These are phyloP conservation scores for Embidobia sp. DNA, from an alignment of 2,888 invertebrate species.

Conservation along the genomic window DNA sequence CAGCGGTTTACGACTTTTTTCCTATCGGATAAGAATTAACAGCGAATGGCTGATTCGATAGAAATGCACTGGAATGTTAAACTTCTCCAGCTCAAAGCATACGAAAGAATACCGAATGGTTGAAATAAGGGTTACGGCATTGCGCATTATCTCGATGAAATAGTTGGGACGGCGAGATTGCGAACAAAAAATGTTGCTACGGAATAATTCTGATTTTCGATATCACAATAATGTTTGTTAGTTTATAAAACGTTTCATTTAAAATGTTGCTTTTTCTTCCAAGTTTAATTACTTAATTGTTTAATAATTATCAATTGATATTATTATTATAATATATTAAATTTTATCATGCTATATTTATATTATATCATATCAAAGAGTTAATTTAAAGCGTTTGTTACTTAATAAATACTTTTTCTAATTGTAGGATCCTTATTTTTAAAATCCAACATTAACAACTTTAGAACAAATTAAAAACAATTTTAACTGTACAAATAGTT, in stretches of 20 bases:
- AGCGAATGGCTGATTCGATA: conserved; percentile 34
- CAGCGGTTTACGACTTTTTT: conserved; percentile 20
- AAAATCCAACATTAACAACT: no score
- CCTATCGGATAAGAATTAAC: conserved; percentile 33
- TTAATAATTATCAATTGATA: no score
- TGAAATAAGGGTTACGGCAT: conserved; percentile 22
- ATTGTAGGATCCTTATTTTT: no score
- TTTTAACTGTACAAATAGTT: no score
- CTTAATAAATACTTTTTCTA: no score
- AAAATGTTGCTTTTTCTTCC: no score
- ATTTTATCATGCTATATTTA: no score
- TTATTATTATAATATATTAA: no score
- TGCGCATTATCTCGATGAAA: conserved; percentile 20
- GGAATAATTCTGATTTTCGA: conserved; percentile 16
- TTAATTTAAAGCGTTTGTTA: no score
- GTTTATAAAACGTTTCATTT: not conserved
- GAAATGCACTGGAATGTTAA: conserved; percentile 44
- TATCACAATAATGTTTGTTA: not conserved
- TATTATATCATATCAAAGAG: no score
- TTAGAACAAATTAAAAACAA: no score
- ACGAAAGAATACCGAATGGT: conserved; percentile 36
- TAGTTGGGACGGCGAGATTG: conserved; percentile 18
- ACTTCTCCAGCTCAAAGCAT: conserved; percentile 26
- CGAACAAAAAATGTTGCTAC: conserved; percentile 17
- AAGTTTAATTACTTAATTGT: no score